Evolutionary conservation across 1,140 invertebrate species (phyloP), one percentile per base, ranked within the genome.

Genomic region (Parasteatoda tepidariorum): DNA sequence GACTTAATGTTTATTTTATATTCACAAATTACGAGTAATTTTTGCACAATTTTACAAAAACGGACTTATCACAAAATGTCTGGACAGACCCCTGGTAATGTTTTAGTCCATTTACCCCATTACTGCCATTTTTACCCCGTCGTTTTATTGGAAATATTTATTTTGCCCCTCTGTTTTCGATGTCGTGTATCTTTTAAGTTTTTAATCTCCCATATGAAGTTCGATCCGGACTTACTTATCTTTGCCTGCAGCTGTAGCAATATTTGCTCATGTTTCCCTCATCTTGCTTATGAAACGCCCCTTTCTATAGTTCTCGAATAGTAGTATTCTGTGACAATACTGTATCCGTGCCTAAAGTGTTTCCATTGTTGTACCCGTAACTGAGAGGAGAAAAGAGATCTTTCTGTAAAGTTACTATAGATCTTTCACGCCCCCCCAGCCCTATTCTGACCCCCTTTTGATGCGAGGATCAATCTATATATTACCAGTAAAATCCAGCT

Each of bases 311-410:
- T 54, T 59, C n/a, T 59, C 55, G n/a, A 13, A 48, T 18, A 4
- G 38, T 62, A 61, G 57, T 15, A 41, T 62, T 59, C 55, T 38
- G 22, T 24, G 22, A 79, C 76, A 79, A 79, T 68, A 26, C 64
- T n/a, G 62, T 79, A 79, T 79, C 76, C 48, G 76, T 79, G 64
- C 76, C 76, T 79, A 79, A 79, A 79, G 76, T 79, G 76, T 79
- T 79, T 57, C 76, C 34, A 79, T 79, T 79, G 76, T 79, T 34
- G 26, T 18, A 24, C 34, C 41, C 64, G 55, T 61, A 74, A 79
- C 62, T n/a, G 64, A 68, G 9, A 64, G 30, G 26, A 48, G 38
- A 67, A 13, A 15, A 3, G n/a, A n/a, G n/a, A n/a, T n/a, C n/a
- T n/a, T n/a, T n/a, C n/a, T n/a, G n/a, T n/a, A 48, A 48, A 48